A percentile compares a stretch with the other conserved stretches of the same genome.
Conservation (phyloP, 2,797 vertebrate species). For the Euthynnus affinis region DNA sequence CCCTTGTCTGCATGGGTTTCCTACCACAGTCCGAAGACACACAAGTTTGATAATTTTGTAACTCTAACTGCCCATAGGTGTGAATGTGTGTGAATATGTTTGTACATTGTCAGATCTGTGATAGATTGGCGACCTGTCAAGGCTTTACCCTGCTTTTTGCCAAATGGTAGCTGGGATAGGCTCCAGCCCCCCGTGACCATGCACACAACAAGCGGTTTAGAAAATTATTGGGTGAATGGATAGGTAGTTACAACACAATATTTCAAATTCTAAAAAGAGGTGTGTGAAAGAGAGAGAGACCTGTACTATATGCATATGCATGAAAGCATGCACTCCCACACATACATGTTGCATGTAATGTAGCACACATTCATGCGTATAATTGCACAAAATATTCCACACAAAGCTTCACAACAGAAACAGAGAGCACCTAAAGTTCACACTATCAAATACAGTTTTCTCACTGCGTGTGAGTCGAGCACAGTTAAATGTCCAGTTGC, state of each 20-base stretch:
- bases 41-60: neutral
- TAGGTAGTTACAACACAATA: neutral
- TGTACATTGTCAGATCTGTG: neutral
- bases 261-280: constrained; percentile 12
- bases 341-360: neutral
- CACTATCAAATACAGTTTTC: constrained; percentile 2
- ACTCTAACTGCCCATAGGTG: neutral
- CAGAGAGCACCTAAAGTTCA: neutral
- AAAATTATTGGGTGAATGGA: constrained; percentile 3
- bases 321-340: neutral
- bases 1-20: neutral
- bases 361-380: neutral
- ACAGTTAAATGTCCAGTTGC: constrained; percentile 22
- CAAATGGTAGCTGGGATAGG: neutral
- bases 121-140: neutral
- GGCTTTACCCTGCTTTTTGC: neutral
- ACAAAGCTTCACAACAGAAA: neutral
- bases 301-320: neutral
- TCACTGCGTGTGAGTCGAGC: constrained; percentile 19
- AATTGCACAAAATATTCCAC: neutral
- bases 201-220: neutral
- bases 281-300: neutral
- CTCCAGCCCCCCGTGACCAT: neutral
- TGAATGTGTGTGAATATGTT: neutral
- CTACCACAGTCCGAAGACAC: neutral